Base-by-base conservation (phyloP, 2,113 vertebrate genomes). In the Gadus macrocephalus region DNA sequence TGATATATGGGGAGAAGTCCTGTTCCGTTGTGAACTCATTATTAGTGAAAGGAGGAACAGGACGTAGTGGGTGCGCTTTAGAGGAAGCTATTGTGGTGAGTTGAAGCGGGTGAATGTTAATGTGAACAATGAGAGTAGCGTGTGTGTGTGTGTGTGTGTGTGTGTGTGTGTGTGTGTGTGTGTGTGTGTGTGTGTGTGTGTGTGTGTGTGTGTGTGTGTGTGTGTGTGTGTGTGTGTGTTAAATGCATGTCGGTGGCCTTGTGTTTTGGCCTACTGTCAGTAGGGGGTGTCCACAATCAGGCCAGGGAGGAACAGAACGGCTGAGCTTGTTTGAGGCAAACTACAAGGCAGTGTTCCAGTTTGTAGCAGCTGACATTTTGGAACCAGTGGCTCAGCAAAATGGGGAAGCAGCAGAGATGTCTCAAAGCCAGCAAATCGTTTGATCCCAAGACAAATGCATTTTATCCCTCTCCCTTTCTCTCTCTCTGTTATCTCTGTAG, bases 321-420 rank as follows among this genome's bases (percentile, higher is more conserved):
- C 7, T 15, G 64, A 67, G 77, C 64, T 38, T n/a, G 49, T 85
- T 78, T 71, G 77, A 77, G 76, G 73, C 74, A 61, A 74, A 79
- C 69, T 70, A 62, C 63, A 53, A 78, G 64, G 67, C 81, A 65
- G 5, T 82, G 86, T 79, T 88, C 85, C 81, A 83, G 83, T 87
- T 87, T 85, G 82, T 73, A 69, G 75, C 1, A 70, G 88, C 82
- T 89, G 88, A 89, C 89, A 89, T 90, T 90, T 90, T 86, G 83
- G 83, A 89, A 88, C 76, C 79, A 82, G 79, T 80, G 82, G 86
- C 87, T 90, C 88, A 91, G 88, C 88, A 87, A 78, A 88, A 88
- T 70, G 79, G 80, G 81, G 75, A 84, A 79, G 74, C 70, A 68
- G 20, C 0, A 9, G 72, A 83, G 73, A 86, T 80, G 79, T 42